Percentiles rank a stretch among this genome's conserved stretches.
Evolutionary conservation across 2,888 invertebrate genomes (phyloP).

Genomic region (Eupithecia subfuscata): DNA sequence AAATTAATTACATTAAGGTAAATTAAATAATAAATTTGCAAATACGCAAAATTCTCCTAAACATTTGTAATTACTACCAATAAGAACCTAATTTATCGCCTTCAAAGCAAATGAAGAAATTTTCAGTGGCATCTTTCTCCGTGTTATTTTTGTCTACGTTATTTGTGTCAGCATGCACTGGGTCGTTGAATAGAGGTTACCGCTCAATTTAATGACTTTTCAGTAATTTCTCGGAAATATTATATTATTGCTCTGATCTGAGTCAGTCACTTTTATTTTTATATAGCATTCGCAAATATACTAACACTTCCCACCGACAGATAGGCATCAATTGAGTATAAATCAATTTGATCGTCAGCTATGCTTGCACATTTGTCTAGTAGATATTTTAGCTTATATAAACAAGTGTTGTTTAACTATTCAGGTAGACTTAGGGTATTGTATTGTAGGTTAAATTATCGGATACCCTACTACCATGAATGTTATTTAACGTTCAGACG

Average conservation of each 20-base stretch:
- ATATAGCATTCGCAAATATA: background rate
- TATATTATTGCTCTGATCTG: constrained; percentile 29
- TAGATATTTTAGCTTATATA: constrained; percentile 7
- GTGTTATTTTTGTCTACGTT: constrained; percentile 62
- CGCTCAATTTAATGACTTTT: constrained; percentile 41
- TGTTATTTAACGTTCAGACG: constrained; percentile 11
- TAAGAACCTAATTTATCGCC: background rate
- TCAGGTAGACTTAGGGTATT: background rate
- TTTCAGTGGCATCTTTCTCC: constrained; percentile 47
- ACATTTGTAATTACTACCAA: background rate
- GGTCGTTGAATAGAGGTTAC: constrained; percentile 39
- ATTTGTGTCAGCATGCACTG: constrained; percentile 59
- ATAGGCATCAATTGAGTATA: background rate
- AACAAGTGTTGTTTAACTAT: constrained; percentile 6
- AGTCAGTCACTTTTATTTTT: constrained; percentile 19
- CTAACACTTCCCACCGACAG: background rate
- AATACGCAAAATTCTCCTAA: background rate
- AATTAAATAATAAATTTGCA: too few species aligned
- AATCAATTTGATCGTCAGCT: background rate
- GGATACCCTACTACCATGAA: background rate
- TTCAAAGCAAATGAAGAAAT: background rate
- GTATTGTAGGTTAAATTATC: background rate
- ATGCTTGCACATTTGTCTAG: background rate
- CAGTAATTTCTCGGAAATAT: constrained; percentile 47
- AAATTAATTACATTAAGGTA: background rate